Base-by-base conservation (phyloP, 2,797 vertebrate species). In the Ceryle rudis region DNA sequence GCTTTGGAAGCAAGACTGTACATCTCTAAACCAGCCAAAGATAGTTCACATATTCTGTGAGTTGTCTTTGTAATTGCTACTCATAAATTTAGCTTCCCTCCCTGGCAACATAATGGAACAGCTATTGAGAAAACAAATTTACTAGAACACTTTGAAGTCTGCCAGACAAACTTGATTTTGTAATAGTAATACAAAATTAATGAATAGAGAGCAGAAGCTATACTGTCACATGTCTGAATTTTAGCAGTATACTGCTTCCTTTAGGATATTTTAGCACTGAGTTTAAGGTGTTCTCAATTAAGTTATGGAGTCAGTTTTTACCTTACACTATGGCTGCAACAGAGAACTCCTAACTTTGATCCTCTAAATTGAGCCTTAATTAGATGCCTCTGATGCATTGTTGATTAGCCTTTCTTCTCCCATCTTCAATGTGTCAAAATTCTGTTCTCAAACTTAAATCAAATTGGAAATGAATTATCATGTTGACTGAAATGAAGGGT, bases 381-480 rank as follows among this genome's bases (percentile, higher is more conserved):
- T 89, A 96, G 86, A 89, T 93, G 80, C 49, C 55, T 94, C 72
- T 81, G 71, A 66, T 79, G 51, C 46, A 72, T 31, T 83, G 80
- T 70, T 95, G 82, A 94, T 95, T 95, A 94, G 93, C 42, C 51
- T 88, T 93, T 91, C 29, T 91, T 95, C 35, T 78, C 61, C 75
- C 54, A 35, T 91, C 80, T 79, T 42, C 41, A 52, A 19, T 46
- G 81, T 94, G 89, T 91, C 90, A 95, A 95, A 97, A 97, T 95
- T 73, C 86, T 90, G 37, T 71, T 93, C 81, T 70, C 89, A 95
- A 84, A 95, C 82, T 94, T 95, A 91, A 96, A 96, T 97, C 92
- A 96, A 97, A 95, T 84, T 90, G 82, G 90, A 95, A 95, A 95
- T 96, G 93, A 95, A 94, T 89, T 84, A 93, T 88, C 77, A 84